phyloP scores from a whole-genome alignment of 2,113 vertebrate species.

The Sterrhoptilus dennistouni region DNA sequence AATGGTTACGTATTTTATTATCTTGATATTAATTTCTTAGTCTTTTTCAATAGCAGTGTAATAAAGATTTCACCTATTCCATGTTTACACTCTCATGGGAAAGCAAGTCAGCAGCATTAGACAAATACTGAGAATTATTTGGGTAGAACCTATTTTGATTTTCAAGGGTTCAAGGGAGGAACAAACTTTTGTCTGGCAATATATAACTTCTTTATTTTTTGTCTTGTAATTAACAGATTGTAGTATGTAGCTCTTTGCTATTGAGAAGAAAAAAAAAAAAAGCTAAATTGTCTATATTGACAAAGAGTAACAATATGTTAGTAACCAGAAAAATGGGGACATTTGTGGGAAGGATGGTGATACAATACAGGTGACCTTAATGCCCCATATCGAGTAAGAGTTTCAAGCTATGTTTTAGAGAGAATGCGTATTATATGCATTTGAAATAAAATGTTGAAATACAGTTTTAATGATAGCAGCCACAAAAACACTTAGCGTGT shows the following conservation, averaged over 20 bases:
- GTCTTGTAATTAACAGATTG: background rate
- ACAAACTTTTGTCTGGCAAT: background rate
- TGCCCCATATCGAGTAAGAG: background rate
- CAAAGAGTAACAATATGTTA: background rate
- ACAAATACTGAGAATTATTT: background rate
- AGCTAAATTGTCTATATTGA: background rate
- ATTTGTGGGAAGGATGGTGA: background rate
- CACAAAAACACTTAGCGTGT: constrained; percentile 77
- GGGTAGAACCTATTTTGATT: background rate
- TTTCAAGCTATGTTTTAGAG: constrained; percentile 10
- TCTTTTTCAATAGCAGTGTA: background rate
- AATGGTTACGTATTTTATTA: background rate
- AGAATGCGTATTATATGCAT: background rate
- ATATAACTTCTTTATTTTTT: background rate
- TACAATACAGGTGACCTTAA: background rate
- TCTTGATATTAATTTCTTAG: background rate
- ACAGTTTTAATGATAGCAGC: constrained; percentile 75
- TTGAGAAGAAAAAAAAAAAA: background rate
- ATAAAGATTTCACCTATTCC: background rate
- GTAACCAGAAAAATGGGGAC: background rate
- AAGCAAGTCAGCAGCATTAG: background rate
- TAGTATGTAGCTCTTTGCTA: background rate
- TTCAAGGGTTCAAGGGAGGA: background rate
- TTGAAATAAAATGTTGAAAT: constrained; percentile 68
- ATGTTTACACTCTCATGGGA: background rate